Base-by-base conservation (phyloP, 2,797 vertebrate species). In the Myripristis jacobus region DNA sequence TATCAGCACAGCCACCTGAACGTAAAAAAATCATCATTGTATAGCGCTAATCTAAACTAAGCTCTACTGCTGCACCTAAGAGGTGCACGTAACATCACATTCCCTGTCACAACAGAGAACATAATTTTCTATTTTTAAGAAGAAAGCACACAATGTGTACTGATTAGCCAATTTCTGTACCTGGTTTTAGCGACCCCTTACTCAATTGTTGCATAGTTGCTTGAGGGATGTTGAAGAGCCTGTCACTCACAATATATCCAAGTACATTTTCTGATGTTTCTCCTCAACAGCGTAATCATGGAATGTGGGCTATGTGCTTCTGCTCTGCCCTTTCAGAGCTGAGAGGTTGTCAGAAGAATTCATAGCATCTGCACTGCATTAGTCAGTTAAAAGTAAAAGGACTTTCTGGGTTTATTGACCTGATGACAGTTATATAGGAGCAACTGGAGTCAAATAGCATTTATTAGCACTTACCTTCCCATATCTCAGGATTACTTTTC, bases 351-450 rank as follows among this genome's bases (percentile, higher is more conserved):
- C 16, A 67, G 31, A 47, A 51, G 38, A 52, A 62, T 41, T 3
- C 56, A 3, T 34, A 9, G 3, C n/a, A 1, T 65, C 4, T 57
- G 19, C 18, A 27, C 29, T 21, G 9, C 8, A 41, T 56, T 44
- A 25, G 16, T 36, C 67, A n/a, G 46, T 47, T 25, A 60, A 25
- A n/a, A 71, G 53, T 74, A 47, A 79, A 59, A 3, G 7, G 21
- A 11, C 31, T 77, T 46, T 21, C 63, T 34, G 31, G 63, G 54
- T 66, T 59, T 72, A 70, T 63, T 74, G 41, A 50, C 58, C 64
- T 36, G 21, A 15, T 74, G 55, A 47, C 71, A 63, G 4, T 22
- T 54, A 25, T 31, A 19, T 47, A 6, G 18, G 70, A 19, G 54
- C 41, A 50, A 48, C 56, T 70, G 19, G 25, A 29, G 51, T 22